Conservation (phyloP, 2,797 vertebrate species). For the Loriculus beryllinus region DNA sequence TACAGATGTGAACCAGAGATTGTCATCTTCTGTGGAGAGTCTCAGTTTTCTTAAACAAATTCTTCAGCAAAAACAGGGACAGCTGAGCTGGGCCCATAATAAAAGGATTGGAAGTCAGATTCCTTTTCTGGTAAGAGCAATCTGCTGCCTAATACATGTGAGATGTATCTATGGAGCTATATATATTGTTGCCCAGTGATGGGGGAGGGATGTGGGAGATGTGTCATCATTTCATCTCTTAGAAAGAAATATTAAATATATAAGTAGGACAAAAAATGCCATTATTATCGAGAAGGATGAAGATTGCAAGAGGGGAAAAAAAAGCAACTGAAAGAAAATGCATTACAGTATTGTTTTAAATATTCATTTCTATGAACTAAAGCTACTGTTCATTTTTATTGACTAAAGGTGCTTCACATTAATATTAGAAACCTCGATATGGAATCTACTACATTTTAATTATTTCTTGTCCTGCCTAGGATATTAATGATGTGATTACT, state of each 20-base stretch:
- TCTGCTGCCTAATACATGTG: neutral
- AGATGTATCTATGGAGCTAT: neutral
- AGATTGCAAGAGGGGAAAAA: neutral
- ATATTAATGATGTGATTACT: conserved; percentile 66
- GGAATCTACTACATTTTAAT: conserved; percentile 66
- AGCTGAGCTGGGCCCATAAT: neutral
- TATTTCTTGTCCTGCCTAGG: conserved; percentile 63
- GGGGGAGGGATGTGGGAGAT: neutral
- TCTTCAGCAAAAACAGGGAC: neutral
- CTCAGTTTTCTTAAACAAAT: neutral
- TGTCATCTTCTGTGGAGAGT: neutral
- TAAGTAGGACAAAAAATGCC: neutral
- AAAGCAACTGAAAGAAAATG: neutral
- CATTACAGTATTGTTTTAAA: neutral
- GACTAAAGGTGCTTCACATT: conserved; percentile 43
- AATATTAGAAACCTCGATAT: conserved; percentile 52
- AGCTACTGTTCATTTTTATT: conserved; percentile 28
- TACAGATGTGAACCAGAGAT: neutral
- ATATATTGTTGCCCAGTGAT: neutral
- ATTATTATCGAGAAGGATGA: neutral
- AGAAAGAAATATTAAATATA: neutral
- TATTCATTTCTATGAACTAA: conserved; percentile 6
- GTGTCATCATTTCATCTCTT: neutral
- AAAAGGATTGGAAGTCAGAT: neutral
- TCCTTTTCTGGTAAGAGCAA: neutral